phyloP scores from a whole-genome alignment of 2,113 vertebrate genomes.

The Ailuropoda melanoleuca region DNA sequence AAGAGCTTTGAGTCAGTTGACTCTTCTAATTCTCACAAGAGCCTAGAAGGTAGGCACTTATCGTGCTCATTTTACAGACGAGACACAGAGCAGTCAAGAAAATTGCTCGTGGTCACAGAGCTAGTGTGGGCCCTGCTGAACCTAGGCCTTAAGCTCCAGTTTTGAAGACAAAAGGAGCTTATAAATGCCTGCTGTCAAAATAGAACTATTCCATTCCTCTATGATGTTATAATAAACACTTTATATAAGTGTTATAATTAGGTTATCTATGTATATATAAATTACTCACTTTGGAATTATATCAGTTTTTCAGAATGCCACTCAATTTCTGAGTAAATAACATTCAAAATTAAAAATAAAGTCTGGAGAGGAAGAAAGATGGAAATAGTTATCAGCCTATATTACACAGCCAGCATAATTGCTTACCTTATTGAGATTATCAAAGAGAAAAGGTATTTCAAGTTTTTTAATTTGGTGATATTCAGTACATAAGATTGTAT shows the following conservation, averaged over 20 bases:
- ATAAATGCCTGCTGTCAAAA: neutral
- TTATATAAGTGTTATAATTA: neutral
- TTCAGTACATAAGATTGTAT: neutral
- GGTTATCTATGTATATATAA: neutral
- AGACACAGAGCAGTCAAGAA: neutral
- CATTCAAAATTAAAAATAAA: slow-evolving; percentile 3
- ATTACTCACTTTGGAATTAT: neutral
- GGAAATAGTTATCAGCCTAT: neutral
- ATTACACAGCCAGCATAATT: neutral
- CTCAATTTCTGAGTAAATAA: slow-evolving; percentile 24
- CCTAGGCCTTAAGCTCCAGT: neutral
- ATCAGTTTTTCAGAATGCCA: slow-evolving; percentile 7
- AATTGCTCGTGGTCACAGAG: neutral
- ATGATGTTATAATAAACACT: neutral
- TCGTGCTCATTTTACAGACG: neutral
- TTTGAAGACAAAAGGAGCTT: neutral
- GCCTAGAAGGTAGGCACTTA: neutral
- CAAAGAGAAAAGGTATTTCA: neutral
- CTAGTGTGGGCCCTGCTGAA: neutral
- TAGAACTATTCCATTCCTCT: neutral
- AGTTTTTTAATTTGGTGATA: neutral
- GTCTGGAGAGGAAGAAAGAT: neutral
- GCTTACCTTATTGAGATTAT: neutral
- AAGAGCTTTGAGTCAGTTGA: neutral
- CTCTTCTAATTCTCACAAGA: neutral